phyloP scores from a whole-genome alignment of 2,888 invertebrate species.

The Agonopterix heracliana region DNA sequence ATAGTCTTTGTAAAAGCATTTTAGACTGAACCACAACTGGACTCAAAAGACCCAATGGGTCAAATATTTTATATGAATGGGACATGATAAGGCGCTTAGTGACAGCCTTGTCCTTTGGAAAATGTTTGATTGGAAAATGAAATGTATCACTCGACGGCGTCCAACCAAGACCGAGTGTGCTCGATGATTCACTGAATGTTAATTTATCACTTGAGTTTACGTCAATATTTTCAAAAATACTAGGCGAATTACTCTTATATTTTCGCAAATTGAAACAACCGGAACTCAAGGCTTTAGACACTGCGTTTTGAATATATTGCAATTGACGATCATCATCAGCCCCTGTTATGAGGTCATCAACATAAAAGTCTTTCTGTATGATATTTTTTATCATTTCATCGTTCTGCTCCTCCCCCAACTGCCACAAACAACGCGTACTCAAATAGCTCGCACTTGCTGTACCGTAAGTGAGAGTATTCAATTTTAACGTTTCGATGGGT shows the following conservation, averaged over 20 bases:
- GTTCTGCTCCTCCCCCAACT: conserved; percentile 13
- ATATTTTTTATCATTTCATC: conserved; percentile 8
- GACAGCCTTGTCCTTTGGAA: conserved; percentile 2
- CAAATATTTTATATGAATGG: conserved; percentile 18
- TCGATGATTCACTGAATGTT: conserved; percentile 16
- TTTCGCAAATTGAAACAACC: conserved; percentile 15
- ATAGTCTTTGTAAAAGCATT: conserved; percentile 15
- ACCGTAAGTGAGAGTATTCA: conserved; percentile 19
- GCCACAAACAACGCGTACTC: conserved; percentile 15
- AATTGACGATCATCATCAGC: conserved; percentile 7
- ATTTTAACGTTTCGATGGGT: conserved; percentile 5
- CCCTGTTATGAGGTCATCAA: conserved; percentile 16
- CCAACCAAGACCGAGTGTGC: conserved; percentile 18
- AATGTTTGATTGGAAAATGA: conserved; percentile 14
- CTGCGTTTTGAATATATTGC: conserved; percentile 8
- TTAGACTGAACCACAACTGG: conserved; percentile 10
- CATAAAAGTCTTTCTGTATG: conserved; percentile 16
- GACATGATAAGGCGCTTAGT: conserved; percentile 18
- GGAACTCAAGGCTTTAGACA: conserved; percentile 4
- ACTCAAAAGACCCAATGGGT: conserved; percentile 15
- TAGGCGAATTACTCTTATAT: conserved; percentile 12
- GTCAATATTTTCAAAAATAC: conserved; percentile 7
- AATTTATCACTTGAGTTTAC: conserved; percentile 8
- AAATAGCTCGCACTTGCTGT: conserved; percentile 14
- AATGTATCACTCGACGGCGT: conserved; percentile 11